Conservation (phyloP, 1,140 invertebrate genomes). For the Trichonephila clavipes region DNA sequence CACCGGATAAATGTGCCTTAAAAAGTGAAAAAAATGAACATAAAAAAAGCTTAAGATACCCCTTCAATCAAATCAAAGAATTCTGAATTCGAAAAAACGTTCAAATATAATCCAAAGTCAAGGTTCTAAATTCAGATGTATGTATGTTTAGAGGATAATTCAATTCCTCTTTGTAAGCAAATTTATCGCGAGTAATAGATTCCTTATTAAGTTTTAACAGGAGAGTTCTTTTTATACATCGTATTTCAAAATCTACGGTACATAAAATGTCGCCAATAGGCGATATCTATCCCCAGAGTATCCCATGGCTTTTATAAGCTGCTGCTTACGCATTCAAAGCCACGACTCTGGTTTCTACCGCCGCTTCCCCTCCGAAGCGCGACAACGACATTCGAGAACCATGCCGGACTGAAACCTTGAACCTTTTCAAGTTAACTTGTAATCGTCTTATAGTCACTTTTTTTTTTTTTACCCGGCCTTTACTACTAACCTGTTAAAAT, state of each 20-base stretch:
- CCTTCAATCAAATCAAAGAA: no score
- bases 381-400: conserved; percentile 41
- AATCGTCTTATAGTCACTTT: conserved; percentile 44
- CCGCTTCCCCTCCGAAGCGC: not conserved
- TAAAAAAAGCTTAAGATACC: no score
- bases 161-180: no score
- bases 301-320: not conserved
- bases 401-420: conserved; percentile 53
- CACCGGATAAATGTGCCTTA: no score
- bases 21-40: no score
- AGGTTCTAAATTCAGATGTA: no score
- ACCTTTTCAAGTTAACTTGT: conserved; percentile 53
- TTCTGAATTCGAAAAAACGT: no score
- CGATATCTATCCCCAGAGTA: not conserved
- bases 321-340: conserved; percentile 58
- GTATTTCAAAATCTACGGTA: not conserved
- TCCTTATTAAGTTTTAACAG: no score
- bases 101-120: no score
- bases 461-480: not conserved
- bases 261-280: not conserved
- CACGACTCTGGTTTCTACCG: not conserved
- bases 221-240: no score
- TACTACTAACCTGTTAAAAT: conserved; percentile 50
- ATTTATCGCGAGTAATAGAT: no score
- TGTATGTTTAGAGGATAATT: no score